Base-by-base conservation (phyloP, 30 jellyfish, hydroid and myxozoan genomes). In the Morbakka virulenta region DNA sequence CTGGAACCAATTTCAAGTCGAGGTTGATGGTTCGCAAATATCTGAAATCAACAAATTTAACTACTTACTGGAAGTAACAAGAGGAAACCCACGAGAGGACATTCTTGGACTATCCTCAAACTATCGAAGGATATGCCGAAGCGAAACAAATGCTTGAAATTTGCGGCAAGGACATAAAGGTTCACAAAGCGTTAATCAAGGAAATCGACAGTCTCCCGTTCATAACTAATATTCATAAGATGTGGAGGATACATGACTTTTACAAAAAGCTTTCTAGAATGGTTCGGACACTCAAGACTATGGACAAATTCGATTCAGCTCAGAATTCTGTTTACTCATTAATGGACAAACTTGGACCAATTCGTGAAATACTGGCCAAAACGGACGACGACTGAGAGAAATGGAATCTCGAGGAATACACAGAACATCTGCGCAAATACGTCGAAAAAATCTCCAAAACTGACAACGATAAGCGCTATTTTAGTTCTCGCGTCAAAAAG, bases 11-110 rank as follows among this genome's bases (percentile, higher is more conserved):
- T 79, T 79, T 64, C 47, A 21, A 49, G 86, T 79, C 9, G 90
- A 79, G 48, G 64, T 66, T 2, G 90, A 79, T 35, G 81, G 76
- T 1, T 79, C 84, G 22, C 47, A 28, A 28, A 64, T 79, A 28
- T 67, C 90, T 28, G 81, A 66, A 65, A 79, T 79, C 41, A 79
- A 83, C 83, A 79, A 67, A 64, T 79, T 79, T 68, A 72, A 79
- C 53, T 78, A 62, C 76, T 66, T 78, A 35, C 82, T 78, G 77
- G 72, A 78, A 50, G 61, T 78, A 17, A 69, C 63, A 21, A 69
- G 66, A 52, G 73, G 82, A 70, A 62, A 78, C 48, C 89, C 89
- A 50, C 64, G 82, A 78, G 89, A 78, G 71, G 90, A 79, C 76
- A 66, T 79, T 41, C 76, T 64, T 24, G 84, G 90, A n/a, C n/a